Conservation (phyloP, 1,140 invertebrate genomes). For the Psilanteris sp. region DNA sequence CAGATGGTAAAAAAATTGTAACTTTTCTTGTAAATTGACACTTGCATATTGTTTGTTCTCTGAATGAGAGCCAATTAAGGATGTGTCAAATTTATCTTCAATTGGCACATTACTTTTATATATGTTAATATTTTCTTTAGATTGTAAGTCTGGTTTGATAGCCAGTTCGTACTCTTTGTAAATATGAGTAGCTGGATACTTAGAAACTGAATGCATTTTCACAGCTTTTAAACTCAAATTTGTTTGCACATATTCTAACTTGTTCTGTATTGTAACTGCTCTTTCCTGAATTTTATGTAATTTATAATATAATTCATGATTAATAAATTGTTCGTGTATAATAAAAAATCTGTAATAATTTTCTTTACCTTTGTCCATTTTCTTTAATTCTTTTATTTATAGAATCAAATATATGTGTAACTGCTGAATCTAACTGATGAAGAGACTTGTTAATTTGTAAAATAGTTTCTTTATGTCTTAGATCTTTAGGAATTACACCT, state of each 20-base stretch:
- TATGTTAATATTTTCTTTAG: slow-evolving; percentile 31
- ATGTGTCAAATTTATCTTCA: slow-evolving; percentile 66
- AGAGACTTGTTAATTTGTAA: slow-evolving; percentile 91
- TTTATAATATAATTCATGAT: no score
- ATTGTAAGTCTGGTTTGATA: slow-evolving; percentile 67
- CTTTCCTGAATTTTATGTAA: slow-evolving; percentile 70
- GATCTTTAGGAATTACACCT: slow-evolving; percentile 85
- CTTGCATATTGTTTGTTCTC: slow-evolving; percentile 77
- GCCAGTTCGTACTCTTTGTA: slow-evolving; percentile 80
- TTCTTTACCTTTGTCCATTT: slow-evolving; percentile 82
- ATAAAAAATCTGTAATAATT: no score
- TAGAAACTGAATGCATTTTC: slow-evolving; percentile 91
- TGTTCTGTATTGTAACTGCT: slow-evolving; percentile 70
- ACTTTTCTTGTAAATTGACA: slow-evolving; percentile 84
- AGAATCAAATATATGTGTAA: slow-evolving; percentile 88
- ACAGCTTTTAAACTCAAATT: slow-evolving; percentile 85
- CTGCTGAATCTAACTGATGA: slow-evolving; percentile 88
- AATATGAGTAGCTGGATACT: slow-evolving; percentile 86
- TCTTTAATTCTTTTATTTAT: slow-evolving; percentile 86
- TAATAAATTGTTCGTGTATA: no score
- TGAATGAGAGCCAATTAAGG: slow-evolving; percentile 70
- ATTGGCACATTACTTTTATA: slow-evolving; percentile 70
- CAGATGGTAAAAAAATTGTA: slow-evolving; percentile 93
- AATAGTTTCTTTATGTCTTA: slow-evolving; percentile 91
- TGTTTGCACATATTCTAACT: slow-evolving; percentile 73